A percentile compares a stretch with the other conserved stretches of the same genome.
These are phyloP conservation scores for Apocheima hispidaria DNA, from an alignment of 2,888 invertebrate species.

Conservation along the genomic window DNA sequence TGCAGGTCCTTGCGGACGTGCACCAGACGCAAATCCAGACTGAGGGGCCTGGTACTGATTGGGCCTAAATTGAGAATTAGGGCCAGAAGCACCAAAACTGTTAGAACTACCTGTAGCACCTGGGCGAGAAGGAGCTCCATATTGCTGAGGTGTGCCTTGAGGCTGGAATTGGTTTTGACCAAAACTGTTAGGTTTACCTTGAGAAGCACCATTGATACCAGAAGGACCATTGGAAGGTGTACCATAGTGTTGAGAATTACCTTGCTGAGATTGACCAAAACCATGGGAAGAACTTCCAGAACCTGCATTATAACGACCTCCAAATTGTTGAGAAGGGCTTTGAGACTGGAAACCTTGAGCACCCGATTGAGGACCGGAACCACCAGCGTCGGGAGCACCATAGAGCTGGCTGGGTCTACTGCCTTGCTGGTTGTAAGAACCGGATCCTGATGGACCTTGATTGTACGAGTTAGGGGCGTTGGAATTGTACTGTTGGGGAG, in stretches of 20 bases:
- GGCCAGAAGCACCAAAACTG: slow-evolving; percentile 22
- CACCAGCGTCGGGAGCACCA: slow-evolving; percentile 30
- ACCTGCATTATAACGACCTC: slow-evolving; percentile 29
- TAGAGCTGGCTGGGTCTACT: slow-evolving; percentile 28
- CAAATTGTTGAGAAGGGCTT: slow-evolving; percentile 42
- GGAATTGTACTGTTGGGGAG: slow-evolving; percentile 52
- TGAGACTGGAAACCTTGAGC: slow-evolving; percentile 28
- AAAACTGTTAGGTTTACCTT: slow-evolving; percentile 22
- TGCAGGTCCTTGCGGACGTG: slow-evolving; percentile 43
- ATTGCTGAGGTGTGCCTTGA: slow-evolving; percentile 37
- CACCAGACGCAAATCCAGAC: slow-evolving; percentile 34
- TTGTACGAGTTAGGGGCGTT: slow-evolving; percentile 40
- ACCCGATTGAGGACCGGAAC: slow-evolving; percentile 21
- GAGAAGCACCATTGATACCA: slow-evolving; percentile 25
- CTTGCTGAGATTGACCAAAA: slow-evolving; percentile 37
- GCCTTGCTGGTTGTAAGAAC: slow-evolving; percentile 28
- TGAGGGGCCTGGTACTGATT: slow-evolving; percentile 46
- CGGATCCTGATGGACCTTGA: slow-evolving; percentile 36
- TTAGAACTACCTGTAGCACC: slow-evolving; percentile 15
- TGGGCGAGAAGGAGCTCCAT: slow-evolving; percentile 35
- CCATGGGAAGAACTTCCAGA: slow-evolving; percentile 25
- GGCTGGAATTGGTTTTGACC: slow-evolving; percentile 24
- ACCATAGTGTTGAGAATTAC: slow-evolving; percentile 36
- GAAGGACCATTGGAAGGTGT: slow-evolving; percentile 26
- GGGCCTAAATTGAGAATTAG: slow-evolving; percentile 35